A percentile compares a stretch with the other conserved stretches of the same genome.
These are phyloP conservation scores for Rallus limicola DNA, from an alignment of 2,113 vertebrate species.

Conservation along the genomic window DNA sequence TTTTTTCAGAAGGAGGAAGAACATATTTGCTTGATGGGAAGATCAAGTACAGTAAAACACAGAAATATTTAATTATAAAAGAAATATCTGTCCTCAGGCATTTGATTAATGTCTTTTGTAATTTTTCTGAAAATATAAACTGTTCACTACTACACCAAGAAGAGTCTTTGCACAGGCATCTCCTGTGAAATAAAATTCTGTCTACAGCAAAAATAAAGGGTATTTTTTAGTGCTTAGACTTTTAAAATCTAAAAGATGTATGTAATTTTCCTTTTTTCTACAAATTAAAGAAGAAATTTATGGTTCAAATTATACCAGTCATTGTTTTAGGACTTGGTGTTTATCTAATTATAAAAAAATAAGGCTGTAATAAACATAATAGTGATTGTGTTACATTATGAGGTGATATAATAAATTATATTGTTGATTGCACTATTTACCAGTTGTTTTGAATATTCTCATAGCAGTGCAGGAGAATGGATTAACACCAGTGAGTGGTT, in stretches of 20 bases:
- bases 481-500: not conserved
- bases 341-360: not conserved
- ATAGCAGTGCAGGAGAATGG: not conserved
- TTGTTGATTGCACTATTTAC: not conserved
- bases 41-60: not conserved
- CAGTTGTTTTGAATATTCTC: not conserved
- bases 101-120: too few species aligned
- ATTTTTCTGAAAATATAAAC: not conserved
- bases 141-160: not conserved
- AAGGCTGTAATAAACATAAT: not conserved
- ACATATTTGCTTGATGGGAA: not conserved
- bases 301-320: not conserved
- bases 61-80: not conserved
- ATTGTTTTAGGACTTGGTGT: not conserved
- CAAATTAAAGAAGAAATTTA: not conserved
- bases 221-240: not conserved
- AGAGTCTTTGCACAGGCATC: not conserved
- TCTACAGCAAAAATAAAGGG: not conserved
- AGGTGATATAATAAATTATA: not conserved
- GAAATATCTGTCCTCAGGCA: too few species aligned
- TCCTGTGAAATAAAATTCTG: not conserved
- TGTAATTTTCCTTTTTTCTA: not conserved
- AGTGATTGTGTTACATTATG: not conserved
- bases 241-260: conserved; percentile 4
- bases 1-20: not conserved